Base-by-base conservation (phyloP, 2,888 invertebrate genomes). In the Agriotes lineatus region DNA sequence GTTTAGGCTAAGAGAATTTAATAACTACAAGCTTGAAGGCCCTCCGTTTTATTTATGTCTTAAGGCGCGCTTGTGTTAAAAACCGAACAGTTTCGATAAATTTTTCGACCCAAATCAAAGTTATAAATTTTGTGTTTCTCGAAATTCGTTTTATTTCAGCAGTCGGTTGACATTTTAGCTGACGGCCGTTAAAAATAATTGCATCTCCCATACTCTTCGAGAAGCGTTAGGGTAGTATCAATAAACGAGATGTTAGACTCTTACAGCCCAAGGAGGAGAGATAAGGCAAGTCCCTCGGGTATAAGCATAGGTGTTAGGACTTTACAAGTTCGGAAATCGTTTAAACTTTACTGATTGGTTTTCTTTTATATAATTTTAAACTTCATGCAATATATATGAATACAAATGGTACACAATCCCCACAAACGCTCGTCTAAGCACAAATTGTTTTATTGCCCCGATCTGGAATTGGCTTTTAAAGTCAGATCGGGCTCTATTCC, bases 281-380 rank as follows among this genome's bases (percentile, higher is more conserved):
- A 48, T 48, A 48, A 48, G 48, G 22, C 20, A 3, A 22, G 10
- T 48, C 48, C 48, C 22, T 48, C 19, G 48, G 12, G 20, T 20
- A 48, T 48, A 48, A n/a, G 25, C 20, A 48, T 42, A 57, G 25
- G 57, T 57, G 39, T 57, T 57, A 25, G 57, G 42, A 42, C 57
- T 57, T 57, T 39, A 22, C 57, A 57, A 57, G 39, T 57, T 57
- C 10, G 39, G 16, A 57, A 57, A 42, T 57, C 42, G 57, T 57
- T 57, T 57, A 57, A 57, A 57, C 16, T 57, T 57, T 42, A 12
- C 25, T 57, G 57, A 57, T 57, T 57, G 57, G 57, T 57, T 57
- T 57, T 57, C 57, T 57, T 57, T 57, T 57, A 39, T 22, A 19
- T 20, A 57, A 39, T 42, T 57, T 57, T 19, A 57, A 57, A 39